These are phyloP conservation scores for Stictonetta naevosa DNA, from an alignment of 2,113 vertebrate genomes.

Conservation along the genomic window DNA sequence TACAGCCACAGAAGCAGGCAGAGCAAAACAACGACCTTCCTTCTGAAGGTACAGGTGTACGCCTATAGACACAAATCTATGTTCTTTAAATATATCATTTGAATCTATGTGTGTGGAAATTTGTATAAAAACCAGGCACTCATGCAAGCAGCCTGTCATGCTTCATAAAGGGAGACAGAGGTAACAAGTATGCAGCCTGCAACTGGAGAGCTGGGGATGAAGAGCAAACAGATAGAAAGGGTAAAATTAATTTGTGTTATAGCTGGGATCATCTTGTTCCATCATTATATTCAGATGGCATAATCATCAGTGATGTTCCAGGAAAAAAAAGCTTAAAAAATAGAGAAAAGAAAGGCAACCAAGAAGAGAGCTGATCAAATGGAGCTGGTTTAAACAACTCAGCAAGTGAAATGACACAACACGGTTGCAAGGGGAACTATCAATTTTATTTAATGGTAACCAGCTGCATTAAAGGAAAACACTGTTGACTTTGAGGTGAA, in stretches of 20 bases:
- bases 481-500: not conserved
- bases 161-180: not conserved
- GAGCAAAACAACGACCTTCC: not conserved
- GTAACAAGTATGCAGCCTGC: not conserved
- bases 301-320: not conserved
- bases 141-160: not conserved
- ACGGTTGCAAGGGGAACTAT: not conserved
- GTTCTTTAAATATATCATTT: not conserved
- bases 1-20: not conserved
- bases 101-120: too few species aligned
- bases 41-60: not conserved
- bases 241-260: constrained; percentile 14
- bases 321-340: not conserved
- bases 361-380: not conserved
- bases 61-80: not conserved
- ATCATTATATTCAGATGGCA: not conserved
- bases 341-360: not conserved
- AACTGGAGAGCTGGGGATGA: not conserved
- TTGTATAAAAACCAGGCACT: not conserved
- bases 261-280: not conserved
- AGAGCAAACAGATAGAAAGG: not conserved
- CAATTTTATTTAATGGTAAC: not conserved
- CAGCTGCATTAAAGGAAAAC: not conserved
- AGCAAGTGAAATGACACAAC: not conserved
- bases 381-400: not conserved